Evolutionary conservation across 2,113 vertebrate genomes (phyloP).

Genomic region (Haliaeetus leucogaster): DNA sequence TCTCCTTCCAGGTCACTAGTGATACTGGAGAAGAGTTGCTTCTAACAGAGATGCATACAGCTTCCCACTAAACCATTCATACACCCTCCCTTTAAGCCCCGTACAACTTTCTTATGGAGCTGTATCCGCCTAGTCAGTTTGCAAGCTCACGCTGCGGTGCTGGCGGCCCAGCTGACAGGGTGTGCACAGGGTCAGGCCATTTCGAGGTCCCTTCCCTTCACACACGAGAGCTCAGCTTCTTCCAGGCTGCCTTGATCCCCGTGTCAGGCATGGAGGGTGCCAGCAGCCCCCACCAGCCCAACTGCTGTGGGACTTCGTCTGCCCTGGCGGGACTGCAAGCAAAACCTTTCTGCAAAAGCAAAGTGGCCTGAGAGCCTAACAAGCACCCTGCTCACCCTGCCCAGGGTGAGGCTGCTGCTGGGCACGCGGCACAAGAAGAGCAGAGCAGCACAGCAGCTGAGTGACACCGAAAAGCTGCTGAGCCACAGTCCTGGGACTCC

Average conservation of each 20-base stretch:
- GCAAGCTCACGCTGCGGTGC: background rate
- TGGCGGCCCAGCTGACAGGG: background rate
- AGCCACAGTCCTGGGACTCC: background rate
- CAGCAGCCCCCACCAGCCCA: background rate
- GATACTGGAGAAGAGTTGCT: background rate
- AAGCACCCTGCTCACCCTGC: background rate
- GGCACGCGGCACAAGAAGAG: fast-evolving
- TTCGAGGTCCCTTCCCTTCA: background rate
- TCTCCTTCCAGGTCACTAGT: background rate
- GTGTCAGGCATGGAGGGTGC: fast-evolving
- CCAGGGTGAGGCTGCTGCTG: fast-evolving
- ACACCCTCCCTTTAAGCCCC: background rate
- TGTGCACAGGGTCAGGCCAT: background rate
- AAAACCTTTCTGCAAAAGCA: background rate
- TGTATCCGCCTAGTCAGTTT: fast-evolving
- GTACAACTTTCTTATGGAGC: background rate
- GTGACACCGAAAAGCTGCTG: background rate
- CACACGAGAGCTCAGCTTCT: background rate
- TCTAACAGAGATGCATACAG: background rate
- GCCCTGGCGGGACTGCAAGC: fast-evolving
- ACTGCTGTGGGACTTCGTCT: fast-evolving
- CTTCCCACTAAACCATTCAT: background rate
- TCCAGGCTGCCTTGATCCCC: fast-evolving
- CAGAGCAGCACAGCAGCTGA: background rate
- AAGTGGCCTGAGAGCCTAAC: background rate